A percentile compares a stretch with the other conserved stretches of the same genome.
These are phyloP conservation scores for Ceyx cyanopectus DNA, from an alignment of 2,113 vertebrate genomes.

Conservation along the genomic window DNA sequence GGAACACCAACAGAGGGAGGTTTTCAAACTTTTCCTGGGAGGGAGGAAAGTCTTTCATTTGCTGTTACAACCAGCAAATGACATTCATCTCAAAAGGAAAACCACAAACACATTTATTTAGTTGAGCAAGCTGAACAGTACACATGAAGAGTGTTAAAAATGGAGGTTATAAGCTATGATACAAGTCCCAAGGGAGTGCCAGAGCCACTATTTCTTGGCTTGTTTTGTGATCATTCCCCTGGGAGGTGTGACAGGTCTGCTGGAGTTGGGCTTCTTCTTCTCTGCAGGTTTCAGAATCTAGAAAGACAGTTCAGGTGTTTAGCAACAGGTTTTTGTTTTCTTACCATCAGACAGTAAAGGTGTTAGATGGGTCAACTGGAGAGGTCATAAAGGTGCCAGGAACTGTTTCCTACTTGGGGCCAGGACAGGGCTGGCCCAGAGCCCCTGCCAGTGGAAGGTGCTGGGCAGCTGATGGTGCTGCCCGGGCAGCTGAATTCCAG, in stretches of 20 bases:
- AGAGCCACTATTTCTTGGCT: slow-evolving; percentile 90
- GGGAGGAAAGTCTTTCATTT: slow-evolving; percentile 69
- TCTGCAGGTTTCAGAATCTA: slow-evolving; percentile 99
- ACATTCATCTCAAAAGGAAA: slow-evolving; percentile 70
- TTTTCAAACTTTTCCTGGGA: slow-evolving; percentile 61
- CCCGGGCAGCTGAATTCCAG: background rate
- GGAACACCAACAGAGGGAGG: slow-evolving; percentile 80
- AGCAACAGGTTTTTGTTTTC: background rate
- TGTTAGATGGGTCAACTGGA: fast-evolving
- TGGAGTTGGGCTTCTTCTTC: slow-evolving; percentile 97
- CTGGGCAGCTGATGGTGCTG: background rate
- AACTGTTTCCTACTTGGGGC: background rate
- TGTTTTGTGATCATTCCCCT: slow-evolving; percentile 98
- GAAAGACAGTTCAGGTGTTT: background rate
- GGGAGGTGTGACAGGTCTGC: slow-evolving; percentile 95
- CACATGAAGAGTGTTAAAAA: slow-evolving; percentile 82
- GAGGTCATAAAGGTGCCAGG: fast-evolving
- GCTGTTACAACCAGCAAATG: slow-evolving; percentile 84
- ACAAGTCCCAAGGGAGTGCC: slow-evolving; percentile 81
- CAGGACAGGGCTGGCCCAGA: background rate
- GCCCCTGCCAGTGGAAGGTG: background rate
- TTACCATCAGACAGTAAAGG: background rate
- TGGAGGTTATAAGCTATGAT: slow-evolving; percentile 80
- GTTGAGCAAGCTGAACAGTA: slow-evolving; percentile 84
- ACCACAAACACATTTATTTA: slow-evolving; percentile 82